Evolutionary conservation across 2,888 invertebrate genomes (phyloP).

Genomic region (Agonopterix arenella): DNA sequence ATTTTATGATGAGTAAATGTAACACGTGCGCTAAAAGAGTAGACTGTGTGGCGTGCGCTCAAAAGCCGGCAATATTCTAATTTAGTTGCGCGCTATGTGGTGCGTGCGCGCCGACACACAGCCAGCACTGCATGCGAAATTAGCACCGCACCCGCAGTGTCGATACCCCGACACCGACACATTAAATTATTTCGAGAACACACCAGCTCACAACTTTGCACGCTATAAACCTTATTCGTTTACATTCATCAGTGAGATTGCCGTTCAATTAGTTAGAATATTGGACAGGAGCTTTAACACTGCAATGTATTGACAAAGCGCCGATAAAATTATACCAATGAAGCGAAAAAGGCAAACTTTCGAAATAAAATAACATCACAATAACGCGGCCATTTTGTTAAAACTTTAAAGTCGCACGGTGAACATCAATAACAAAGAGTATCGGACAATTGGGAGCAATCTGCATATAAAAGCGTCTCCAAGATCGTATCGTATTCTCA

Average conservation of each 20-base stretch:
- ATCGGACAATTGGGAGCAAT: constrained; percentile 7
- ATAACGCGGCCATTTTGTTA: constrained; percentile 10
- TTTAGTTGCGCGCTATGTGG: constrained; percentile 36
- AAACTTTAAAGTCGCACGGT: constrained; percentile 11
- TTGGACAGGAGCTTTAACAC: too few species aligned
- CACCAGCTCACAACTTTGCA: constrained; percentile 29
- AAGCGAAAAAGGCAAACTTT: constrained; percentile 18
- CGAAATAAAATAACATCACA: constrained; percentile 26
- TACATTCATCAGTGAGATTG: background rate
- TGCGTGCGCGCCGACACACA: constrained; percentile 23
- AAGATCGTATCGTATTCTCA: constrained; percentile 11
- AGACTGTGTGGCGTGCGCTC: constrained; percentile 46
- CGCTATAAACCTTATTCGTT: background rate
- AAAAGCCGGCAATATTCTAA: constrained; percentile 31
- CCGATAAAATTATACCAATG: constrained; percentile 29
- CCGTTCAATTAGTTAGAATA: background rate
- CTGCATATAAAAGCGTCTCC: constrained; percentile 18
- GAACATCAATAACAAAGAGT: constrained; percentile 1
- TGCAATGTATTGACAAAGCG: constrained; percentile 22
- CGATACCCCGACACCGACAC: constrained; percentile 23
- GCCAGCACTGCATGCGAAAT: constrained; percentile 23
- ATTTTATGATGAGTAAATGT: too few species aligned
- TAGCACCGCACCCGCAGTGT: constrained; percentile 13
- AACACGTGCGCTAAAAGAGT: constrained; percentile 14
- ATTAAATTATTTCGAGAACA: constrained; percentile 50